These are phyloP conservation scores for Melanotus villosus DNA, from an alignment of 2,888 invertebrate genomes.

Conservation along the genomic window DNA sequence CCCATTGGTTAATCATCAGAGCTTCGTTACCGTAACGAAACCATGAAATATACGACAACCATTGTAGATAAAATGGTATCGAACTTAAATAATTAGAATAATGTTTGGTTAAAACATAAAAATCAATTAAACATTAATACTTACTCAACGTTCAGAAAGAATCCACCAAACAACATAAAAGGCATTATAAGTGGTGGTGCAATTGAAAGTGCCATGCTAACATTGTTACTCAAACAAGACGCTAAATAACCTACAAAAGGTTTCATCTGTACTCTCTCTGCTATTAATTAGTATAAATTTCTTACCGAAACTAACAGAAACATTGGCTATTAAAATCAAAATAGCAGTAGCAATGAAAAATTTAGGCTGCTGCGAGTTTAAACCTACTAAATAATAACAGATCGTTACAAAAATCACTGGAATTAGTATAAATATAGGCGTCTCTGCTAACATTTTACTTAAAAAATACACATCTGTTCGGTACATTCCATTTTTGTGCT, in stretches of 20 bases:
- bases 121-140: too few species aligned
- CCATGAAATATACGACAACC: slow-evolving; percentile 93
- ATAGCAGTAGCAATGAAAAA: slow-evolving; percentile 84
- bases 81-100: slow-evolving; percentile 78
- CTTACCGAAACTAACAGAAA: slow-evolving; percentile 90
- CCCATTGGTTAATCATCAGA: slow-evolving; percentile 91
- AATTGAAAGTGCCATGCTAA: slow-evolving; percentile 91
- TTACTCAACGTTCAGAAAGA: slow-evolving; percentile 92
- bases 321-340: slow-evolving; percentile 88
- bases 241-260: slow-evolving; percentile 84
- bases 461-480: slow-evolving; percentile 92
- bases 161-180: slow-evolving; percentile 95
- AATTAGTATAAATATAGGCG: slow-evolving; percentile 87
- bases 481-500: slow-evolving; percentile 92
- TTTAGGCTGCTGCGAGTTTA: slow-evolving; percentile 77
- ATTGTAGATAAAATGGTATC: slow-evolving; percentile 86
- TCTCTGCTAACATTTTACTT: slow-evolving; percentile 90
- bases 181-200: slow-evolving; percentile 95
- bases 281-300: too few species aligned
- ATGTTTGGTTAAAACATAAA: too few species aligned
- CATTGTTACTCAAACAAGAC: slow-evolving; percentile 86
- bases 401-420: slow-evolving; percentile 87
- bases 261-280: too few species aligned
- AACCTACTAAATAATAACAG: slow-evolving; percentile 91
- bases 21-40: slow-evolving; percentile 94